Conservation (phyloP, 2,888 invertebrate genomes). For the Nipponacmea schrenckii region DNA sequence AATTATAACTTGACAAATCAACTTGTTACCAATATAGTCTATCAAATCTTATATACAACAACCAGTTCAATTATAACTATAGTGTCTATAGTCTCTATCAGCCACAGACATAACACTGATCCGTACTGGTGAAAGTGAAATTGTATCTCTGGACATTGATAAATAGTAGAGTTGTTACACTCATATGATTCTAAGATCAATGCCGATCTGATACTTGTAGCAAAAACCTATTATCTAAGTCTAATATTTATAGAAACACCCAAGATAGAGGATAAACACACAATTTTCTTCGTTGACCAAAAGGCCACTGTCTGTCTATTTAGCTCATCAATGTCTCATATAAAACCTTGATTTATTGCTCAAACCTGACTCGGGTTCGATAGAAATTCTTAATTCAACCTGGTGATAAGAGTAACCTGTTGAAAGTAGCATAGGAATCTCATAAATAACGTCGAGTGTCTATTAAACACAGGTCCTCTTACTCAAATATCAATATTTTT, state of each 20-base stretch:
- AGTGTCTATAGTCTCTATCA: background rate
- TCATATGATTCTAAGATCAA: background rate
- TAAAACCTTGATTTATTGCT: background rate
- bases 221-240: slow-evolving; percentile 2
- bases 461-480: no score
- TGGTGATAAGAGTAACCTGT: slow-evolving; percentile 2
- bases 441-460: background rate
- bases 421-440: background rate
- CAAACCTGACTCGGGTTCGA: background rate
- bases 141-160: slow-evolving; percentile 6
- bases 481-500: no score
- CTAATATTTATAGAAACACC: background rate
- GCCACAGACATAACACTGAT: background rate
- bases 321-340: background rate
- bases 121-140: background rate
- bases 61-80: no score
- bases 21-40: no score
- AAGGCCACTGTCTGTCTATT: background rate
- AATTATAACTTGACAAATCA: no score
- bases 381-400: background rate
- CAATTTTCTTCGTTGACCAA: slow-evolving; percentile 1
- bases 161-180: background rate
- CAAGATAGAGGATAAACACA: background rate
- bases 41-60: no score
- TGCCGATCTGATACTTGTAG: background rate